Evolutionary conservation across 2,888 invertebrate species (phyloP), one percentile per base, ranked within the genome.

Genomic region (Linnaemya vulpina): DNA sequence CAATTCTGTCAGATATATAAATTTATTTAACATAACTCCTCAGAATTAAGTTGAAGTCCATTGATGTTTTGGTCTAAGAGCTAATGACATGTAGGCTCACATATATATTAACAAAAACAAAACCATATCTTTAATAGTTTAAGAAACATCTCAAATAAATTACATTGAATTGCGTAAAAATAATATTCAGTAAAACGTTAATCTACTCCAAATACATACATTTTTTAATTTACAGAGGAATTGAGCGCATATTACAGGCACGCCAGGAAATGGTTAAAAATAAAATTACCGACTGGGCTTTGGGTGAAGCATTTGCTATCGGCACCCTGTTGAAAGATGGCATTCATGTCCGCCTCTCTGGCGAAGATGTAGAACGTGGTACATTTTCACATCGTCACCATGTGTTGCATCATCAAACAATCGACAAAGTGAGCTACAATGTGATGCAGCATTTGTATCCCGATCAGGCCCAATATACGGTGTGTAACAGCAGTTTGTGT

Each of bases 221-320:
- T 22, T 35, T 2, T 43, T 91, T 92, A 43, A 91, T 94, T 82
- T 95, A 94, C 88, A 93, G 94, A 90, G 95, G 95, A 92, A 94
- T 98, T 87, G 95, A 97, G 89, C 95, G 98, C 92, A 97, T 98
- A 89, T 94, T 99, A 88, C 98, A 97, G 91, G 93, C 96, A 1
- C 96, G 99, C 79, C 96, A 97, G 95, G 96, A 98, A 89, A 98
- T 99, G 98, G 96, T 98, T 0, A 96, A 98, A 88, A 94, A 95
- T 76, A 94, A 98, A 74, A 94, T 94, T 25, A 96, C 96, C 30
- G 99, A 99, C 93, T 99, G 99, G 99, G 99, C 99, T 8, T 93
- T 99, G 75, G 99, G 96, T 13, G 99, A 99, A 93, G 99, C 98
- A 0, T 96, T 99, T 95, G 99, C 99, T 1, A 99, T 99, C 90